phyloP scores from a whole-genome alignment of 2,113 vertebrate species.

The Nannobrachium achirus region DNA sequence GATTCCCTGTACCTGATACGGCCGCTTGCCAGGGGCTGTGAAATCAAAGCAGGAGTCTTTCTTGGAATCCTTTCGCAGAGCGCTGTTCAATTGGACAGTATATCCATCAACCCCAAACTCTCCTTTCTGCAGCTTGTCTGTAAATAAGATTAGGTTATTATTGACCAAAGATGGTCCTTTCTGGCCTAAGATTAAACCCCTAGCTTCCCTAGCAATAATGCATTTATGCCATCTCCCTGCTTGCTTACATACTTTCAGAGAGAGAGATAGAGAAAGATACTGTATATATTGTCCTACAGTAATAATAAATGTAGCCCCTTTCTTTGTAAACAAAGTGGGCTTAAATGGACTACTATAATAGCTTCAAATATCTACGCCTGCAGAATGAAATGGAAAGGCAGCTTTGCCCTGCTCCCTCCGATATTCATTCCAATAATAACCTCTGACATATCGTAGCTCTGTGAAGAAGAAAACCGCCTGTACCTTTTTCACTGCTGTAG shows the following conservation, averaged over 20 bases:
- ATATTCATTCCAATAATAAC: not conserved
- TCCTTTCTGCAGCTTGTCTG: constrained; percentile 99
- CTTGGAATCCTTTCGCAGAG: constrained; percentile 91
- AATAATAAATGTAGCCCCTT: too few relatives aligned
- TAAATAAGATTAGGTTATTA: constrained; percentile 61
- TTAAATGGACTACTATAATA: too few relatives aligned
- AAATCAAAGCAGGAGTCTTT: constrained; percentile 98
- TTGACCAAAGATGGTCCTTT: not conserved
- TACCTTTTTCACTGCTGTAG: constrained; percentile 97
- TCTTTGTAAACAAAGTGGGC: too few relatives aligned
- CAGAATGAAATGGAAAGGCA: too few relatives aligned
- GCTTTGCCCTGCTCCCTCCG: not conserved
- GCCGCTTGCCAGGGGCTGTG: constrained; percentile 91
- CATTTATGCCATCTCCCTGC: too few relatives aligned
- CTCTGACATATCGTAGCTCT: not conserved
- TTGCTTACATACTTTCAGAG: too few relatives aligned
- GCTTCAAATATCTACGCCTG: too few relatives aligned
- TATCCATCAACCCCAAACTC: constrained; percentile 95
- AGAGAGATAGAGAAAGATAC: too few relatives aligned
- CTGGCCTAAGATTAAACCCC: too few relatives aligned
- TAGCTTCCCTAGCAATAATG: too few relatives aligned
- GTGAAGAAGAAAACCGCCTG: not conserved
- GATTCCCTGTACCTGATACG: constrained; percentile 89
- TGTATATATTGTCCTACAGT: too few relatives aligned
- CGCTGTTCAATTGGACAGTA: constrained; percentile 89